Base-by-base conservation (phyloP, 2,113 vertebrate genomes). In the Thamnophis sirtalis region DNA sequence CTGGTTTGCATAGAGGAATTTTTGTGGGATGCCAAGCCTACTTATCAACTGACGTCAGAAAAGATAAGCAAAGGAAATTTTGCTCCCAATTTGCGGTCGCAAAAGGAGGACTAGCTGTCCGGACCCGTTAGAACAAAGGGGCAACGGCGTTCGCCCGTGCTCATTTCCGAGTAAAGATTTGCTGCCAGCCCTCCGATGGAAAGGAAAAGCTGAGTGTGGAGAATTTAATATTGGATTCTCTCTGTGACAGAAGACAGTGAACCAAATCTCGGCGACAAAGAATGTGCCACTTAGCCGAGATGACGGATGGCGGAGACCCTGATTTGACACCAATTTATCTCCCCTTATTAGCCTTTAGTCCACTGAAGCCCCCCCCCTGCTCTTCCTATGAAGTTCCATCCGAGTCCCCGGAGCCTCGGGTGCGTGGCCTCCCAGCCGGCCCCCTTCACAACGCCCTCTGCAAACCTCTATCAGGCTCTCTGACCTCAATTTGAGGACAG, bases 311-410 rank as follows among this genome's bases (percentile, higher is more conserved):
- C 87, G 1, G 24, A 15, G 15, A 19, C 48, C 28, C 54, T 85
- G 2, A 4, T 3, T 48, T 60, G 87, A 85, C 87, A 89, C 87
- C 68, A 38, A 89, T 92, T 89, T 89, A 60, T 92, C 73, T 51
- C 87, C 73, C 38, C 5, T 53, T 50, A 38, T 92, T 84, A 89
- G 87, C 17, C 56, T 84, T 84, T 56, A 54, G 50, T 50, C 87
- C 38, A 26, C 53, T 10, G 4, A 15, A 19, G 43, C 19, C 17
- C 1, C n/a, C n/a, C 58, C 8, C 24, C 56, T 19, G 21, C 26
- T 38, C 48, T 19, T 4, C 49, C 68, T 84, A 84, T 51, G 22
- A 89, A 89, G 68, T 33, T 33, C 7, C 3, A 0, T 28, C 17
- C 0, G 2, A 22, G 19, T 60, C 73, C 73, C 48, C 68, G 26